phyloP scores from a whole-genome alignment of 1,140 invertebrate genomes.

The Lanistes nyassanus region DNA sequence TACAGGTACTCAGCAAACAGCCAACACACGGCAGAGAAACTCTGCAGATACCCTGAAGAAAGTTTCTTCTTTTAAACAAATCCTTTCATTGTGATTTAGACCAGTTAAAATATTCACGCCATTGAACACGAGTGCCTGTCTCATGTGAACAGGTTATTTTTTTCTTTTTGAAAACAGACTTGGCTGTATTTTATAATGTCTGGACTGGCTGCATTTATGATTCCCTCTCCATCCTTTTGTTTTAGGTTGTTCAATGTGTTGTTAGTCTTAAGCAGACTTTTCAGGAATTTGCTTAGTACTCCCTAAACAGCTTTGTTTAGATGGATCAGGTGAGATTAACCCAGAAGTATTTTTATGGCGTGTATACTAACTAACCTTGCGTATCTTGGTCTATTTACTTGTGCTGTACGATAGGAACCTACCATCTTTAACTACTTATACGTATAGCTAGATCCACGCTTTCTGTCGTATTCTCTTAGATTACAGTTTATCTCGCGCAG shows the following conservation, averaged over 20 bases:
- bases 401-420: neutral
- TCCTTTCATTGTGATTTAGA: neutral
- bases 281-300: neutral
- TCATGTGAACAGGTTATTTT: neutral
- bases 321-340: neutral
- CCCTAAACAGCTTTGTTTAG: neutral
- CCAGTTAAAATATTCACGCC: neutral
- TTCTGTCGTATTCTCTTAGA: neutral
- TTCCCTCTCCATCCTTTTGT: no score
- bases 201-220: no score
- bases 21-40: conserved; percentile 59
- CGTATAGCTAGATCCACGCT: neutral
- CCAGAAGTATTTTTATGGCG: neutral
- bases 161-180: no score
- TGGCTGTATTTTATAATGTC: no score
- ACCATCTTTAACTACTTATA: neutral
- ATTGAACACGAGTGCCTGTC: neutral
- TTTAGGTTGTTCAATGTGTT: no score
- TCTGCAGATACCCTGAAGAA: neutral
- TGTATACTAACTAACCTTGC: neutral
- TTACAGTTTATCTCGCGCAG: neutral
- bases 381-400: no score
- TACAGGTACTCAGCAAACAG: conserved; percentile 52
- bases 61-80: no score
- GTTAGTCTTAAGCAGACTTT: no score